phyloP scores from a whole-genome alignment of 2,797 vertebrate species.

The Tolypeutes matacus region DNA sequence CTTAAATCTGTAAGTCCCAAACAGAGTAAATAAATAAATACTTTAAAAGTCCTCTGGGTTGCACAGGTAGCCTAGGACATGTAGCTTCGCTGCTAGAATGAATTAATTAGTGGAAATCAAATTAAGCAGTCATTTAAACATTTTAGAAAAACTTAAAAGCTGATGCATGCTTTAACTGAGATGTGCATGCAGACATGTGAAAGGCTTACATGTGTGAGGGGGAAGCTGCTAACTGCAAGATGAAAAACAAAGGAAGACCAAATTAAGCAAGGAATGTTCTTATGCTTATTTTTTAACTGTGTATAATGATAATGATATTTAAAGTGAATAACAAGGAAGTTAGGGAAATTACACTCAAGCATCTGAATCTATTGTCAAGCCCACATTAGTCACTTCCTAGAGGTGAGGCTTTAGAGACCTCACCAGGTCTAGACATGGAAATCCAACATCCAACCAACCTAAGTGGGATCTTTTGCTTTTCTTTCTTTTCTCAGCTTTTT shows the following conservation, averaged over 20 bases:
- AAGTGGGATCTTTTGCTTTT: neutral
- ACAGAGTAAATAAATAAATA: neutral
- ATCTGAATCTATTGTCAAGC: slow-evolving; percentile 68
- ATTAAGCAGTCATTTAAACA: neutral
- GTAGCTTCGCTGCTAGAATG: neutral
- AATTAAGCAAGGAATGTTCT: slow-evolving; percentile 69
- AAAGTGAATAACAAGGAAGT: slow-evolving; percentile 71
- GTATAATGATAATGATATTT: slow-evolving; percentile 49
- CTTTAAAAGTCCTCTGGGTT: neutral
- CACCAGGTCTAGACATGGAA: slow-evolving; percentile 35
- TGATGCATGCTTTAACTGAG: neutral
- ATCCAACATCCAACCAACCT: slow-evolving; percentile 20
- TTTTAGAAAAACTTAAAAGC: neutral
- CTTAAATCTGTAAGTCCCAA: slow-evolving; percentile 14
- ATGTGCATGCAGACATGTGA: neutral
- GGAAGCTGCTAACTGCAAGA: neutral
- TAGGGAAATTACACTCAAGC: slow-evolving; percentile 52
- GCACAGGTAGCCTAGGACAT: neutral
- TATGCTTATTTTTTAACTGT: slow-evolving; percentile 58
- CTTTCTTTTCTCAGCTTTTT: neutral
- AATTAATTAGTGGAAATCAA: neutral
- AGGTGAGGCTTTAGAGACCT: slow-evolving; percentile 27
- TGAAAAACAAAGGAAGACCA: slow-evolving; percentile 70
- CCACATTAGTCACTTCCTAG: slow-evolving; percentile 75
- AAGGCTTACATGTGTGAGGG: neutral